Conservation (phyloP, 2,888 invertebrate species). For the Tachina fera region DNA sequence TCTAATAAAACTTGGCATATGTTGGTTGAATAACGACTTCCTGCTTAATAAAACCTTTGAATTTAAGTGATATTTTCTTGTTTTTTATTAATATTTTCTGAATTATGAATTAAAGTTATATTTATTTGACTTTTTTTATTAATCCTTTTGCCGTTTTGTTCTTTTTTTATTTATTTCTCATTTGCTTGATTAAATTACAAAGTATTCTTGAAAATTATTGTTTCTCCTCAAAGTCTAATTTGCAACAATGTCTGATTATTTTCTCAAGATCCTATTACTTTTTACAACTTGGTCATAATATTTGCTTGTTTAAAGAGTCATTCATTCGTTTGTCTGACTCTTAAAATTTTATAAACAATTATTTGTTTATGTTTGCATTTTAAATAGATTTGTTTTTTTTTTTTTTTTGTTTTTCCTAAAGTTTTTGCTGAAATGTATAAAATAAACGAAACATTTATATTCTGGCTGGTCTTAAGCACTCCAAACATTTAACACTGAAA, state of each 20-base stretch:
- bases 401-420: slow-evolving; percentile 7
- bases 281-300: slow-evolving; percentile 37
- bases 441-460: slow-evolving; percentile 35
- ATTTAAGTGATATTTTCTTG: not conserved
- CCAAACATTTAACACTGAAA: slow-evolving; percentile 29
- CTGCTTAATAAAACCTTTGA: slow-evolving; percentile 5
- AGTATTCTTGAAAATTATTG: not conserved
- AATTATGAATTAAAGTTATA: not conserved
- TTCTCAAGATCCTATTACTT: slow-evolving; percentile 8
- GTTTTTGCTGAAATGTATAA: slow-evolving; percentile 31
- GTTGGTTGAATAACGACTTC: slow-evolving; percentile 14
- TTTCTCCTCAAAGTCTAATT: not conserved
- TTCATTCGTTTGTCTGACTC: not conserved
- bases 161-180: not conserved
- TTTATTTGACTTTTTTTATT: not conserved
- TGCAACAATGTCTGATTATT: slow-evolving; percentile 16
- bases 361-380: slow-evolving; percentile 67
- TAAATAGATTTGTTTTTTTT: not conserved
- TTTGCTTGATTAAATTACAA: slow-evolving; percentile 10
- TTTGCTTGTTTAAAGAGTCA: slow-evolving; percentile 33
- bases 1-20: not conserved
- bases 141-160: not conserved
- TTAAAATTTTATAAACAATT: slow-evolving; percentile 57
- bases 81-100: not conserved
- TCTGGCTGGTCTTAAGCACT: slow-evolving; percentile 27